Conservation (phyloP, 1,140 invertebrate genomes). For the Panagrolaimus sp. region DNA sequence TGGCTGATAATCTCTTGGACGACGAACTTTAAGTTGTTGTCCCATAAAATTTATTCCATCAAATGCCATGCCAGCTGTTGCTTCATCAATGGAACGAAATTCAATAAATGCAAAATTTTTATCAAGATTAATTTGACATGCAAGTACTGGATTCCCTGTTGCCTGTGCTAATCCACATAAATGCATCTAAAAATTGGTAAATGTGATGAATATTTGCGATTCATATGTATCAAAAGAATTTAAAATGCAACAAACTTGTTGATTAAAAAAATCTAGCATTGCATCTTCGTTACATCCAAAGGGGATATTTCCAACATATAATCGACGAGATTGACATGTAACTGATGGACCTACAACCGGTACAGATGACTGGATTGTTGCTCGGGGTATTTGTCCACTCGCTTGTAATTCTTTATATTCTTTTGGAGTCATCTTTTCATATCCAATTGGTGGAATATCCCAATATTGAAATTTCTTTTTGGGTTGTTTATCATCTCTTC, state of each 20-base stretch:
- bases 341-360: slow-evolving; percentile 96
- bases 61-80: slow-evolving; percentile 99
- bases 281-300: slow-evolving; percentile 91
- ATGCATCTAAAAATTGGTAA: slow-evolving; percentile 72
- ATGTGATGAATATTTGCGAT: too few species aligned
- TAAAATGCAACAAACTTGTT: slow-evolving; percentile 65
- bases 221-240: too few species aligned
- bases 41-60: slow-evolving; percentile 99
- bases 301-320: slow-evolving; percentile 99
- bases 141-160: slow-evolving; percentile 95
- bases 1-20: slow-evolving; percentile 97
- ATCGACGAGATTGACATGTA: slow-evolving; percentile 83
- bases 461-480: slow-evolving; percentile 70
- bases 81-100: slow-evolving; percentile 96
- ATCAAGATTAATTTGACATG: slow-evolving; percentile 97
- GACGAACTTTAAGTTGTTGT: slow-evolving; percentile 93
- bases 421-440: slow-evolving; percentile 93
- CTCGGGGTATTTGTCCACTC: slow-evolving; percentile 86
- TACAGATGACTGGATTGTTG: slow-evolving; percentile 75
- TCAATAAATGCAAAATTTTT: slow-evolving; percentile 99
- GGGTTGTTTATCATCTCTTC: slow-evolving; percentile 29
- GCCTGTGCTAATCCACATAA: slow-evolving; percentile 92
- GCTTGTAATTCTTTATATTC: slow-evolving; percentile 73
- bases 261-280: slow-evolving; percentile 99
- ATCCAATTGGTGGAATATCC: slow-evolving; percentile 96